These are phyloP conservation scores for Agrotis segetum DNA, from an alignment of 2,888 invertebrate species.

Conservation along the genomic window DNA sequence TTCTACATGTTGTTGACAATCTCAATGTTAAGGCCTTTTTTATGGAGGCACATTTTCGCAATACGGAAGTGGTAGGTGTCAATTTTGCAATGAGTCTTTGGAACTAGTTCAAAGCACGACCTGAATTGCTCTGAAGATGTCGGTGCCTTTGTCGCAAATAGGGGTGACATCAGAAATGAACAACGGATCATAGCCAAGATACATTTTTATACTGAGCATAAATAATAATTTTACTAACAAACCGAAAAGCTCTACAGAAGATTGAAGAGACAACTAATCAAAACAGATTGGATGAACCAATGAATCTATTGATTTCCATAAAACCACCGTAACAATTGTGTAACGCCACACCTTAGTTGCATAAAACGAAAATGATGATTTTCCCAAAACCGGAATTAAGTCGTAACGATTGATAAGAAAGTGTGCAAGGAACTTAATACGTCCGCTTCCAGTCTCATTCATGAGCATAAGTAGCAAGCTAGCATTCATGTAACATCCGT, in stretches of 20 bases:
- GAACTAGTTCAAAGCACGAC: neutral
- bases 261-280: too few species aligned
- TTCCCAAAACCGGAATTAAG: slow-evolving; percentile 16
- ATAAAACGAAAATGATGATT: neutral
- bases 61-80: slow-evolving; percentile 32
- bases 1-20: slow-evolving; percentile 48
- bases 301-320: neutral
- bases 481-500: slow-evolving; percentile 54
- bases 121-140: neutral
- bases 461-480: slow-evolving; percentile 32
- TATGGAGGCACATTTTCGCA: slow-evolving; percentile 27
- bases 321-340: neutral
- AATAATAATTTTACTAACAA: too few species aligned
- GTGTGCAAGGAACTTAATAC: slow-evolving; percentile 16
- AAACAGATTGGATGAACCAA: neutral
- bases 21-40: slow-evolving; percentile 61
- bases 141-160: neutral
- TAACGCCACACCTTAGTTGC: neutral
- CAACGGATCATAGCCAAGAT: too few species aligned
- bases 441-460: slow-evolving; percentile 37
- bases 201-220: too few species aligned
- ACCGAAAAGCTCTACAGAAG: too few species aligned
- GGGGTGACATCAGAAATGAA: too few species aligned
- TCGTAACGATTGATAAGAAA: neutral
- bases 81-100: slow-evolving; percentile 16